Conservation (phyloP, 2,113 vertebrate genomes). For the Climacteris rufus region DNA sequence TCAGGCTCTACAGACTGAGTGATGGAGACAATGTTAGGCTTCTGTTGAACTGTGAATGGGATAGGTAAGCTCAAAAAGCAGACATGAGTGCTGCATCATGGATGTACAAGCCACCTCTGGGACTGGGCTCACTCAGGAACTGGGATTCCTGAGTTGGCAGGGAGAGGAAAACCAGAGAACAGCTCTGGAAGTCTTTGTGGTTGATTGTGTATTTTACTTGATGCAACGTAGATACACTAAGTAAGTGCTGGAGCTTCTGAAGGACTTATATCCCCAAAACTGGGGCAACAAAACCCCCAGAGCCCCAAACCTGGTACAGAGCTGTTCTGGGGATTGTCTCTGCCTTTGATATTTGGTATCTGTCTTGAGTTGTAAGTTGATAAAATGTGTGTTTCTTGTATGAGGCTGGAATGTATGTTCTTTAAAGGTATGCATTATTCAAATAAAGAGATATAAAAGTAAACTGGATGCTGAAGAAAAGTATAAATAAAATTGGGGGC, state of each 20-base stretch:
- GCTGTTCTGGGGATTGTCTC: not conserved
- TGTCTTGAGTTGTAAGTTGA: not conserved
- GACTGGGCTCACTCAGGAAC: not conserved
- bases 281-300: not conserved
- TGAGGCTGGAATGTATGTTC: not conserved
- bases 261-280: not conserved
- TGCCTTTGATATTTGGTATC: not conserved
- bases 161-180: not conserved
- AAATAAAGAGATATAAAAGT: not conserved
- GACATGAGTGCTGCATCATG: accelerated
- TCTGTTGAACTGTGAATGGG: not conserved
- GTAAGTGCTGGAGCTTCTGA: not conserved
- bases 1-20: accelerated
- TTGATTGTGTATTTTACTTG: not conserved
- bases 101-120: not conserved
- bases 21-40: not conserved
- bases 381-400: not conserved
- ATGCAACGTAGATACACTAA: not conserved
- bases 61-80: not conserved
- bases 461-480: not conserved
- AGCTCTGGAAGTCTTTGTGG: not conserved
- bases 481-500: not conserved
- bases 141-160: not conserved
- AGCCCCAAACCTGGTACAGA: not conserved
- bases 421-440: not conserved